These are phyloP conservation scores for Periophthalmus magnuspinnatus DNA, from an alignment of 2,797 vertebrate species.

Conservation along the genomic window DNA sequence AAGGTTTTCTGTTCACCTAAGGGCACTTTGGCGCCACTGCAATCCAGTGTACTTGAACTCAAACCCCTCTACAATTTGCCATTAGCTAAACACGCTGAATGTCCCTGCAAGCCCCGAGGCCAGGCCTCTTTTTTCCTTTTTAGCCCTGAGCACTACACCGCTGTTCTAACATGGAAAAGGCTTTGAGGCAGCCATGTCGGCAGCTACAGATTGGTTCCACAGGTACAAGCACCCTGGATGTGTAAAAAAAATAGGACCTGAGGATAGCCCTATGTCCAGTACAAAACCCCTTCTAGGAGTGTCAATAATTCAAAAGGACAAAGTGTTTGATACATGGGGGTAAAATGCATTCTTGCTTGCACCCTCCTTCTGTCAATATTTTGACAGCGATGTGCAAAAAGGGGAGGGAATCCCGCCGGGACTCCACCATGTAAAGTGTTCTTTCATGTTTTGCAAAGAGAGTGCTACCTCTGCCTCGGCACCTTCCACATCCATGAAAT, in stretches of 20 bases:
- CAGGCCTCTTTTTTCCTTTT: conserved; percentile 40
- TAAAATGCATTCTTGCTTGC: conserved; percentile 52
- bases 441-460: conserved; percentile 71
- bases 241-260: conserved; percentile 33
- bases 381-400: conserved; percentile 56
- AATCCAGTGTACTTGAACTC: conserved; percentile 39
- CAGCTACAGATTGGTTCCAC: conserved; percentile 47
- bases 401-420: conserved; percentile 50
- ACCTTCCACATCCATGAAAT: conserved; percentile 57
- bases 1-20: conserved; percentile 10
- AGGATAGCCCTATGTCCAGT: conserved; percentile 44
- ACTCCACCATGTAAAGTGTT: conserved; percentile 61
- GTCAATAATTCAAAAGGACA: conserved; percentile 70
- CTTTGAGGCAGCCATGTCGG: conserved; percentile 43
- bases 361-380: conserved; percentile 62
- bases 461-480: conserved; percentile 39
- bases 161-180: conserved; percentile 37
- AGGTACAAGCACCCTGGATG: conserved; percentile 34
- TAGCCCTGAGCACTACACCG: conserved; percentile 41
- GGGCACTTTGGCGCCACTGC: conserved; percentile 28
- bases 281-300: conserved; percentile 27
- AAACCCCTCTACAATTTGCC: conserved; percentile 43
- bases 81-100: conserved; percentile 48
- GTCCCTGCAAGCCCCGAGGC: conserved; percentile 38
- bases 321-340: conserved; percentile 58